Base-by-base conservation (phyloP, 2,797 vertebrate genomes). In the Zalophus californianus region DNA sequence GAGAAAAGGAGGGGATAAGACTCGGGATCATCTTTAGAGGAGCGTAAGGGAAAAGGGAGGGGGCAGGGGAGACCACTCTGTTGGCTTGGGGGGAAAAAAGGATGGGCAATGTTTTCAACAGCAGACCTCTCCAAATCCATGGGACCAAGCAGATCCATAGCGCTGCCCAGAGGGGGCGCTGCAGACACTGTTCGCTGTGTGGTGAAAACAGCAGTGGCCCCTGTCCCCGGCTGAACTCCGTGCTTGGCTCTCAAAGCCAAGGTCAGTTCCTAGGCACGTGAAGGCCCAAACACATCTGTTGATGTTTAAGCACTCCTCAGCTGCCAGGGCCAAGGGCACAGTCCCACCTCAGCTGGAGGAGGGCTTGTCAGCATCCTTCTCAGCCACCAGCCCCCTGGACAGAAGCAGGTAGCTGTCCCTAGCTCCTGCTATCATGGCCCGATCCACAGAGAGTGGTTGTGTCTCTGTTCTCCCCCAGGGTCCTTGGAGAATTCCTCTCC, bases 81-180 rank as follows among this genome's bases (percentile, higher is more conserved):
- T n/a, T 38, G 75, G 62, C 38, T 29, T 54, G 56, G 27, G 87
- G 35, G 48, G 50, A 56, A 86, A 25, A 41, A 38, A 23, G 7
- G 21, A 10, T 32, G 44, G 44, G 87, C 77, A 70, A 16, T 48
- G 13, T 68, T 84, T 95, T 38, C 52, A 94, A 70, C 12, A 25
- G 83, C 7, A 52, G 14, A 9, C 16, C 27, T 29, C 58, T 32
- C 20, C 50, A 44, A 16, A 52, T 16, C 35, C 38, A 7, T 13
- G 25, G 38, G 58, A 32, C 16, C 73, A 41, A 68, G n/a, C 27
- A 77, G 18, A 75, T 21, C 27, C 23, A 0, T 2, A 25, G 66
- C 3, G 6, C 29, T 44, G 21, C 38, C 66, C 5, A 0, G 2
- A 29, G 9, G 1, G 58, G 32, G 11, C 1, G 2, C 52, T 16